Evolutionary conservation across 2,888 invertebrate species (phyloP).

Genomic region (Dioctria rufipes): DNA sequence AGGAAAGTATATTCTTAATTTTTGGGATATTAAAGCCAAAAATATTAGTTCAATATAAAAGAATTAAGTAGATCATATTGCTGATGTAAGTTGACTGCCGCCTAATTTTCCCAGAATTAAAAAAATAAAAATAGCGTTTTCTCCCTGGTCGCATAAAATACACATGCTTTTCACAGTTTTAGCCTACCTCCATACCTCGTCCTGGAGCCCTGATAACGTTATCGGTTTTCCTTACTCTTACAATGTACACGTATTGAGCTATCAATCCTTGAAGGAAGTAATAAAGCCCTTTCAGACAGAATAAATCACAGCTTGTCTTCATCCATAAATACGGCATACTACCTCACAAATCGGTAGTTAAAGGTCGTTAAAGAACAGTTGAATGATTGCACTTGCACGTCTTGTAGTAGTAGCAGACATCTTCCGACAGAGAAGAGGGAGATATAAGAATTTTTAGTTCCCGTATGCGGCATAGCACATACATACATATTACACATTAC

Average conservation of each 20-base stretch:
- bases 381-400: constrained; percentile 55
- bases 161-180: constrained; percentile 18
- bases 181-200: not conserved
- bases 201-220: not conserved
- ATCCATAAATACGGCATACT: constrained; percentile 47
- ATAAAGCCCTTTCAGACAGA: constrained; percentile 56
- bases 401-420: constrained; percentile 42
- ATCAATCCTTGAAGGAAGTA: constrained; percentile 56
- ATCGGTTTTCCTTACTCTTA: constrained; percentile 23
- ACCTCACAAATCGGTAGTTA: constrained; percentile 57
- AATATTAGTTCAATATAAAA: too few species aligned
- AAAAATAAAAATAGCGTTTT: constrained; percentile 1
- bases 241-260: constrained; percentile 42
- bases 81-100: constrained; percentile 8
- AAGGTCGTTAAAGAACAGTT: constrained; percentile 55
- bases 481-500: too few species aligned
- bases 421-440: constrained; percentile 38
- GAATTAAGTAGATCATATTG: not conserved
- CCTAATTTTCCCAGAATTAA: not conserved
- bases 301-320: constrained; percentile 54
- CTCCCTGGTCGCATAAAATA: constrained; percentile 30
- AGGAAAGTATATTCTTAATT: too few species aligned
- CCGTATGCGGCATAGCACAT: not conserved
- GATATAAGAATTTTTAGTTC: not conserved
- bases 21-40: too few species aligned